Base-by-base conservation (phyloP, 2,888 invertebrate species). In the Anticlea derivata region DNA sequence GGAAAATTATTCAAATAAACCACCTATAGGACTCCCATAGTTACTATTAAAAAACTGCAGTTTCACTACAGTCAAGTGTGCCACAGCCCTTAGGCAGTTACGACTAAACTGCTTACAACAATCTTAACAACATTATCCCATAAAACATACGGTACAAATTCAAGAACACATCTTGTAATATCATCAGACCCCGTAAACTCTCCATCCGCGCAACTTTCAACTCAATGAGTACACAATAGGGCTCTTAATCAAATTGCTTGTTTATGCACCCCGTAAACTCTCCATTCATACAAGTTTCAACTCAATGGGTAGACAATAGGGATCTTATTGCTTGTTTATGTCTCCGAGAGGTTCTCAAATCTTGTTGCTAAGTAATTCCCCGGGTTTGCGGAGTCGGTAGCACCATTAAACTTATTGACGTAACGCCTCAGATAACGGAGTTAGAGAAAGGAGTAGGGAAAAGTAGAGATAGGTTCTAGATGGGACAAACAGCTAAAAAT, bases 351-450 rank as follows among this genome's bases (percentile, higher is more conserved):
- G 23, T 10, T 41, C 20, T 13, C 5, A 10, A 46, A 40, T 24
- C 24, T 37, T 48, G 27, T 48, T 39, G 29, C 26, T 34, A 39
- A 39, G 39, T 45, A 35, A 50, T 40, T 45, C 20, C 31, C 17
- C 11, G 10, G 39, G 8, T 27, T 47, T 24, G 31, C 26, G 31
- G 34, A 24, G 35, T 27, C n/a, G 7, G 33, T 33, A 47, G 26
- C 11, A 27, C 17, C 11, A 17, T 47, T 39, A 39, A 24, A 38
- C 37, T 37, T 46, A 39, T 39, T 26, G 31, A 40, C 27, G 48
- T 23, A 33, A 23, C 23, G 30, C 27, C 29, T 29, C 40, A 5
- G 10, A 8, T 7, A 11, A 20, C 7, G 12, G 17, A 17, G 40
- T 10, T 27, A 17, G 0, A 17, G 12, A 30, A 8, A 10, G 12